Evolutionary conservation across 2,113 vertebrate species (phyloP).

Genomic region (Equus przewalskii): DNA sequence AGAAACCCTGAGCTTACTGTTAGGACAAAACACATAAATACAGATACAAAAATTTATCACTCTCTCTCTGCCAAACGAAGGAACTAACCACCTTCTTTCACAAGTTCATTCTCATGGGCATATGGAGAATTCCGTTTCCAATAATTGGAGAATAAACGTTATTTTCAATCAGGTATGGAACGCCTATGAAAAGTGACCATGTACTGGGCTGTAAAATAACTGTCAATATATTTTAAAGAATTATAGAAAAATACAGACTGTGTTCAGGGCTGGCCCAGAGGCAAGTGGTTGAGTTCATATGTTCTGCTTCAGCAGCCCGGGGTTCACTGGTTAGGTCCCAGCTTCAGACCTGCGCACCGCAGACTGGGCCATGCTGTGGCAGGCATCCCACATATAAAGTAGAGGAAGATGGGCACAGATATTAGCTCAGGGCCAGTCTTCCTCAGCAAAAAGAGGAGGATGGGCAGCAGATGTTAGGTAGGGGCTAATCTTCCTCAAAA

Average conservation of each 20-base stretch:
- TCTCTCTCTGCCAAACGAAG: background rate
- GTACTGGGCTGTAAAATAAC: background rate
- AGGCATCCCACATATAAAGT: too few relatives aligned
- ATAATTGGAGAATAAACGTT: background rate
- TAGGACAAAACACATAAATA: background rate
- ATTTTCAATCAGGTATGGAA: background rate
- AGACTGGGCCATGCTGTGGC: too few relatives aligned
- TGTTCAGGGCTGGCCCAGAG: background rate
- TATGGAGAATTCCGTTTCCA: background rate
- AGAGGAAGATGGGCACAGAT: too few relatives aligned
- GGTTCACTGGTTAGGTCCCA: too few relatives aligned
- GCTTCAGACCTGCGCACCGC: too few relatives aligned
- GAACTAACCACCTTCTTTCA: background rate
- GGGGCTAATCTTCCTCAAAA: too few relatives aligned
- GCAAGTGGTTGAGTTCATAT: too few relatives aligned
- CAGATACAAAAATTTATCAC: background rate
- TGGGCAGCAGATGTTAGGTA: too few relatives aligned
- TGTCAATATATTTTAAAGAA: background rate
- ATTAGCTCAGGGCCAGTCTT: too few relatives aligned
- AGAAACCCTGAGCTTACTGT: background rate
- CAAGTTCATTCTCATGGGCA: background rate
- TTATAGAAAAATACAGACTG: background rate
- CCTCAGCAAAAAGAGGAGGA: too few relatives aligned
- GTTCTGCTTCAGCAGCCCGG: too few relatives aligned
- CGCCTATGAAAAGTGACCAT: background rate